phyloP scores from a whole-genome alignment of 2,888 invertebrate species.

The Hoplodrina ambigua region DNA sequence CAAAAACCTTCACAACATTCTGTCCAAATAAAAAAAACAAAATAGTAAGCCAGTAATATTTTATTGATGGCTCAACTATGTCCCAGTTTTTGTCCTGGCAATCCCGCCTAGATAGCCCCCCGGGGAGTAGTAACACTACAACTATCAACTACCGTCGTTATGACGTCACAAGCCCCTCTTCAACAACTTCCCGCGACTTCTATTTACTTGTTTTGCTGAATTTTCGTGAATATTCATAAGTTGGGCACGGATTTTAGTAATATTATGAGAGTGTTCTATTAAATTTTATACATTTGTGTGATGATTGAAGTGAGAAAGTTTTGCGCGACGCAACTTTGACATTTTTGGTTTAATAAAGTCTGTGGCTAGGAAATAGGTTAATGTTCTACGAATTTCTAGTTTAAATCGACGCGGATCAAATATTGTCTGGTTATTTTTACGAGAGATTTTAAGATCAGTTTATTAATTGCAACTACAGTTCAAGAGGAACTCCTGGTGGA shows the following conservation, averaged over 20 bases:
- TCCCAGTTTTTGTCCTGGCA: conserved; percentile 53
- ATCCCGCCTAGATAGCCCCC: conserved; percentile 58
- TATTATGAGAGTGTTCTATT: conserved; percentile 30
- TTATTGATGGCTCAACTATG: conserved; percentile 62
- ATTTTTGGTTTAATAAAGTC: conserved; percentile 1
- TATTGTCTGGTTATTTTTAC: too few relatives aligned
- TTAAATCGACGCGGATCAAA: too few relatives aligned
- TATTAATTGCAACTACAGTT: background rate
- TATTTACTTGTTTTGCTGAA: conserved; percentile 50
- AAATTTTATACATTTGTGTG: conserved; percentile 27
- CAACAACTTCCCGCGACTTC: conserved; percentile 43
- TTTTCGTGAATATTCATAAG: conserved; percentile 52
- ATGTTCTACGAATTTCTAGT: background rate
- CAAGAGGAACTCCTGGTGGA: background rate
- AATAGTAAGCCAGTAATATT: conserved; percentile 56
- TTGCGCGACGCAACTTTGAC: background rate
- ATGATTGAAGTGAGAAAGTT: conserved; percentile 32
- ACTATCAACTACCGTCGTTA: conserved; percentile 67
- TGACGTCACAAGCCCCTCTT: conserved; percentile 59
- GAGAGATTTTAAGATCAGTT: too few relatives aligned
- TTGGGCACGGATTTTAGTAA: conserved; percentile 25
- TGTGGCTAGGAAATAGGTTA: background rate
- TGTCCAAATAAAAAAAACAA: conserved; percentile 33
- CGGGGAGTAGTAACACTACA: conserved; percentile 57
- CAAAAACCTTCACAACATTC: conserved; percentile 16